Percentiles rank a stretch among this genome's conserved stretches.
Conservation (phyloP, 2,797 vertebrate genomes). For the Pelobates cultripes region DNA sequence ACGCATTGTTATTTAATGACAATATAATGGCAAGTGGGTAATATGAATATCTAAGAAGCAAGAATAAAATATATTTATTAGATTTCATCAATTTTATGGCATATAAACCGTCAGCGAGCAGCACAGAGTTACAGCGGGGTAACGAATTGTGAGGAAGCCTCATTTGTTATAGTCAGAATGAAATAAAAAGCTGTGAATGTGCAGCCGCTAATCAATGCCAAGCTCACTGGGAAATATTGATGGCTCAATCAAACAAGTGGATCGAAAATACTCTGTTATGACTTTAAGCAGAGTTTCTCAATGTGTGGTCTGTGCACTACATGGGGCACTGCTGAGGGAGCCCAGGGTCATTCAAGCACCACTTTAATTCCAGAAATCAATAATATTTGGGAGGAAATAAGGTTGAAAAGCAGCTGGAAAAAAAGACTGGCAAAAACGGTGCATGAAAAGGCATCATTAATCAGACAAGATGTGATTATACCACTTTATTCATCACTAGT, state of each 20-base stretch:
- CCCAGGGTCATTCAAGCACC: not conserved
- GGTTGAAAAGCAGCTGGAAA: no score
- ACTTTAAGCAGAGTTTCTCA: not conserved
- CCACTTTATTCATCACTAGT: no score
- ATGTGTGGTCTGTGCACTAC: no score
- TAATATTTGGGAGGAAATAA: no score
- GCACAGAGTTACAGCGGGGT: not conserved
- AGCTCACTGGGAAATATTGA: conserved; percentile 3
- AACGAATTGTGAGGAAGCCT: not conserved
- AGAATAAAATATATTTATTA: not conserved
- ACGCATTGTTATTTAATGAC: not conserved
- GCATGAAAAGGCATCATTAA: no score
- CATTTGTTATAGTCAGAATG: not conserved
- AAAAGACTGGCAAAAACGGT: no score
- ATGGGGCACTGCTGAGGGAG: no score
- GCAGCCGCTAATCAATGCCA: not conserved
- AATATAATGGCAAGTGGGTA: not conserved
- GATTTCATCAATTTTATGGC: not conserved
- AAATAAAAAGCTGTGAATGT: conserved; percentile 5
- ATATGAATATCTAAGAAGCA: not conserved
- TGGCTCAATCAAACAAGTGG: not conserved
- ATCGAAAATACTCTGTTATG: not conserved
- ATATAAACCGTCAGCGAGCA: not conserved
- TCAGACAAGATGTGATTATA: no score
- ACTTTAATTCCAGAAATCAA: not conserved